Base-by-base conservation (phyloP, 1,140 invertebrate species). In the Drosophila nannoptera region DNA sequence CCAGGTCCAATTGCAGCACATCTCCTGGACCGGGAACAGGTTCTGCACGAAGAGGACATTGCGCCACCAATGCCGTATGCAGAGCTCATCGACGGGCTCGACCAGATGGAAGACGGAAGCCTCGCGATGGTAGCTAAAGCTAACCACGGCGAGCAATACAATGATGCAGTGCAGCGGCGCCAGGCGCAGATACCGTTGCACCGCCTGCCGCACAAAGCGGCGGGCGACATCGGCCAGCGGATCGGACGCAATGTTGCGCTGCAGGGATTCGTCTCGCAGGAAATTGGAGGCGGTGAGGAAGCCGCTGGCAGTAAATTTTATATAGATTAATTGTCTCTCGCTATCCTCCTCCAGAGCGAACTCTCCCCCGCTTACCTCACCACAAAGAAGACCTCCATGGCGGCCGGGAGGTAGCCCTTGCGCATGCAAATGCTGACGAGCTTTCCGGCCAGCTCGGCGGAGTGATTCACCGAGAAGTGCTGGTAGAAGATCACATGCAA, bases 1-100 rank as follows among this genome's bases (percentile, higher is more conserved):
- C 95, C 95, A 96, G 2, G 94, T 93, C 93, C 94, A 95, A 6
- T 92, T 92, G 90, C 95, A 91, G 77, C 95, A 96, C 90, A 92
- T 89, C 38, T 91, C 87, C 0, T 87, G 61, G 55, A 87, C 73
- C 4, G 82, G 67, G 60, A 87, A 93, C 0, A 93, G 75, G 81
- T 92, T 93, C 77, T 93, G 92, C 33, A 93, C 91, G 62, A 92
- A 92, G 2, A 93, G 77, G 6, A 92, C 9, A 77, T 93, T 93
- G 56, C 91, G 89, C 92, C 92, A 92, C 92, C 92, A 92, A 71
- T 92, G n/a, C 62, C 90, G 91, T 0, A 77, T 60, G 70, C 92
- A 93, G 22, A 69, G 66, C 7, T 90, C 72, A 16, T 91, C 90
- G n/a, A 88, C 67, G 43, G 82, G 78, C 66, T 92, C 91, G 0